Base-by-base conservation (phyloP, 2,888 invertebrate genomes). In the Tinea pellionella region DNA sequence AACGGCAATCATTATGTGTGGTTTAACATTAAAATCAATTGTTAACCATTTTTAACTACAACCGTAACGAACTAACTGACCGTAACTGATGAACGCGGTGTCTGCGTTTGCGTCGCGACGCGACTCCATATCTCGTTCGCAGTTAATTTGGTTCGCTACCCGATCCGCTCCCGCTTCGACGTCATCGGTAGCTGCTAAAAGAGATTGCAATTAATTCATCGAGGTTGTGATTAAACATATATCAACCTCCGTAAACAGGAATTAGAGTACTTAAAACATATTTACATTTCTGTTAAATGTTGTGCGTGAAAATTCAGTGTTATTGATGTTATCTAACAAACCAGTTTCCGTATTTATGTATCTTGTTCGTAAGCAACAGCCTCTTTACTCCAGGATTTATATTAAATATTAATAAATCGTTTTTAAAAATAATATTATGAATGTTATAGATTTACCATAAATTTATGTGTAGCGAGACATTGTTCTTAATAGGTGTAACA, bases 191-290 rank as follows among this genome's bases (percentile, higher is more conserved):
- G 37, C 9, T 37, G 37, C 37, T n/a, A 37, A 37, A n/a, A n/a
- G n/a, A 11, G 16, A 37, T 8, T 18, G 59, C 57, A 59, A 41
- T 41, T 30, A 59, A 42, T 41, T 41, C 61, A 63, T 62, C 64
- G 64, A 64, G 65, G 66, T 64, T 69, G 68, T 66, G 63, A 63
- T 60, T 64, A 63, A 62, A 64, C 63, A 60, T 59, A 57, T 65
- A 63, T 64, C 67, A 66, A 67, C 66, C 68, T 68, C 68, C 68
- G 62, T 18, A 41, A 59, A 59, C 59, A 59, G 59, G 59, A 59
- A 42, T 59, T 59, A 59, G 59, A 29, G 32, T 24, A 51, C 53
- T 15, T 57, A 32, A 29, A 4, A n/a, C 3, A 51, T 51, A 2
- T 56, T 29, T 37, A 32, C 1, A 16, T 59, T 59, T 59, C 6